Percentiles rank a stretch among this genome's conserved stretches.
phyloP scores from a whole-genome alignment of 64 coral and sea anemone species.

The Montipora efflorescens region DNA sequence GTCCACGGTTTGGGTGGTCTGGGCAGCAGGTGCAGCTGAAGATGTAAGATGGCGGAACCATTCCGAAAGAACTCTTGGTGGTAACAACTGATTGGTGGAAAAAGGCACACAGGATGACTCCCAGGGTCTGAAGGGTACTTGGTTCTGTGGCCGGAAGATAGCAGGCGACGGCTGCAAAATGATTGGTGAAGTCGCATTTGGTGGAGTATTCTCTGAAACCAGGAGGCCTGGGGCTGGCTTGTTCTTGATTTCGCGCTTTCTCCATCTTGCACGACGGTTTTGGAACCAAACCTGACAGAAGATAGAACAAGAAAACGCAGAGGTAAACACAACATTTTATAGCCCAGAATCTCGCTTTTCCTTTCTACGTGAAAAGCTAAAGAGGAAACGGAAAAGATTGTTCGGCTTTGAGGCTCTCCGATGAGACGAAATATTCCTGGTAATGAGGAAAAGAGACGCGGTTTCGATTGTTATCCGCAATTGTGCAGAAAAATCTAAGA shows the following conservation, averaged over 20 bases:
- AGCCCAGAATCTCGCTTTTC: no score
- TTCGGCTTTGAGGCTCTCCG: no score
- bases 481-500: no score
- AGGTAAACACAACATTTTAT: no score
- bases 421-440: no score
- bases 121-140: not conserved
- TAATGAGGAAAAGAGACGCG: no score
- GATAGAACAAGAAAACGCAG: no score
- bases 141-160: not conserved
- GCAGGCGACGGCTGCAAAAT: not conserved
- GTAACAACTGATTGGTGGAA: not conserved
- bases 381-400: no score
- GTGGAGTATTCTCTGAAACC: not conserved
- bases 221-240: constrained; percentile 58
- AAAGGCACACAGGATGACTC: not conserved
- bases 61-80: not conserved
- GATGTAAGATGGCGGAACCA: not conserved
- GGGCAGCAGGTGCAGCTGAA: not conserved
- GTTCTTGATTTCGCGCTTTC: constrained; percentile 63
- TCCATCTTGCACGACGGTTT: constrained; percentile 71
- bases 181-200: not conserved
- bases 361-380: no score
- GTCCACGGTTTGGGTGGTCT: not conserved
- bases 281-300: not conserved
- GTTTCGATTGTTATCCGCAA: no score